Conservation (phyloP, 2,888 invertebrate genomes). For the Dichetophora obliterata region DNA sequence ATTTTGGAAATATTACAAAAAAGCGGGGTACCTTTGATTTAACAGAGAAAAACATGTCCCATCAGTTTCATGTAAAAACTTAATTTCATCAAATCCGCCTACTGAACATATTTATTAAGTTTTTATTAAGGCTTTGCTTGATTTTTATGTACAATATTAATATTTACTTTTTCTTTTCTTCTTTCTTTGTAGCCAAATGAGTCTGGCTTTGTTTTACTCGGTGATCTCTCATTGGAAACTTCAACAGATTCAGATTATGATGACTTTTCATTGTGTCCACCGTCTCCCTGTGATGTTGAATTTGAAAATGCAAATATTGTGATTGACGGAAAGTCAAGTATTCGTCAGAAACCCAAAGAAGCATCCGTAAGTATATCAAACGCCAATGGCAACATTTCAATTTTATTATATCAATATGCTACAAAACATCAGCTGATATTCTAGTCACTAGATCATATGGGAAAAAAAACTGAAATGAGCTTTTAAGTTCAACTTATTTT, state of each 20-base stretch:
- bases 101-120: neutral
- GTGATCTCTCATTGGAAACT: slow-evolving; percentile 74
- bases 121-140: slow-evolving; percentile 22
- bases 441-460: slow-evolving; percentile 38
- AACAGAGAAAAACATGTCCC: too few relatives aligned
- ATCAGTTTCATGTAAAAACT: too few relatives aligned
- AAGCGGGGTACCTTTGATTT: too few relatives aligned
- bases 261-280: slow-evolving; percentile 75
- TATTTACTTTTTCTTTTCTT: slow-evolving; percentile 33
- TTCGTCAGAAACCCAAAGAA: slow-evolving; percentile 74
- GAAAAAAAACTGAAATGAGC: neutral
- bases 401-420: too few relatives aligned
- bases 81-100: too few relatives aligned
- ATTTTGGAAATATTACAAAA: too few relatives aligned
- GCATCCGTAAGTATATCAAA: slow-evolving; percentile 61
- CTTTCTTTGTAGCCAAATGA: slow-evolving; percentile 73
- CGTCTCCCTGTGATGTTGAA: slow-evolving; percentile 85
- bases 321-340: slow-evolving; percentile 90
- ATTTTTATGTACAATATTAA: slow-evolving; percentile 11
- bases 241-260: slow-evolving; percentile 75
- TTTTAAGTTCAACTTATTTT: neutral
- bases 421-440: neutral
- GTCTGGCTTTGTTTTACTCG: slow-evolving; percentile 75
- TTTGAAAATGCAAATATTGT: slow-evolving; percentile 91
- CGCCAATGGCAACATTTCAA: neutral